Evolutionary conservation across 2,888 invertebrate species (phyloP).

Genomic region (Dryomyza anilis): DNA sequence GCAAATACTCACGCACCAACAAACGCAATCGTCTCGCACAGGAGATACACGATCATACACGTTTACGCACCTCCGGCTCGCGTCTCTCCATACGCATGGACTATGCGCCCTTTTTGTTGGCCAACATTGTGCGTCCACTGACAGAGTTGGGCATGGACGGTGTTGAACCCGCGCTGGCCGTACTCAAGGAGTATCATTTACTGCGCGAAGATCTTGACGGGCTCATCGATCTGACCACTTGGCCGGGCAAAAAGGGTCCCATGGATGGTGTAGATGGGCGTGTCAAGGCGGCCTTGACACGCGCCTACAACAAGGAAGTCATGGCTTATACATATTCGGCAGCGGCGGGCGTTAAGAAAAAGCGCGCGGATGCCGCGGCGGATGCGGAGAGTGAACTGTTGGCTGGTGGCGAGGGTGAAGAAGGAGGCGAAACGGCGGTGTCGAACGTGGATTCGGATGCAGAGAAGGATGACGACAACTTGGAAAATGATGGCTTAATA

Average conservation of each 20-base stretch:
- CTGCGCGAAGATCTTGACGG: slow-evolving; percentile 91
- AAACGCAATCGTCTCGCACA: slow-evolving; percentile 83
- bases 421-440: slow-evolving; percentile 47
- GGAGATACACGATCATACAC: slow-evolving; percentile 85
- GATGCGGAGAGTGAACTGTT: slow-evolving; percentile 58
- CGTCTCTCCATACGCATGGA: slow-evolving; percentile 84
- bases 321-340: slow-evolving; percentile 78
- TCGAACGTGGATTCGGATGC: slow-evolving; percentile 46
- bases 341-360: slow-evolving; percentile 68
- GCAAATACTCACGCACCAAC: slow-evolving; percentile 84
- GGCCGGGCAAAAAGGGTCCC: slow-evolving; percentile 81
- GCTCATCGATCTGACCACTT: slow-evolving; percentile 81
- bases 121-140: slow-evolving; percentile 78
- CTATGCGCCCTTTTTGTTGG: slow-evolving; percentile 80
- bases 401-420: slow-evolving; percentile 57
- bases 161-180: slow-evolving; percentile 71
- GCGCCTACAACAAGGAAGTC: slow-evolving; percentile 87
- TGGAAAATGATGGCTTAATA: slow-evolving; percentile 77
- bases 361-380: slow-evolving; percentile 63
- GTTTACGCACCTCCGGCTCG: slow-evolving; percentile 80
- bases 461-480: slow-evolving; percentile 66
- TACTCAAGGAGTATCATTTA: slow-evolving; percentile 84
- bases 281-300: slow-evolving; percentile 92
- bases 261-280: slow-evolving; percentile 78
- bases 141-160: slow-evolving; percentile 73